Evolutionary conservation across 2,113 vertebrate species (phyloP), one percentile per base, ranked within the genome.

Genomic region (Psammodynastes pulverulentus): DNA sequence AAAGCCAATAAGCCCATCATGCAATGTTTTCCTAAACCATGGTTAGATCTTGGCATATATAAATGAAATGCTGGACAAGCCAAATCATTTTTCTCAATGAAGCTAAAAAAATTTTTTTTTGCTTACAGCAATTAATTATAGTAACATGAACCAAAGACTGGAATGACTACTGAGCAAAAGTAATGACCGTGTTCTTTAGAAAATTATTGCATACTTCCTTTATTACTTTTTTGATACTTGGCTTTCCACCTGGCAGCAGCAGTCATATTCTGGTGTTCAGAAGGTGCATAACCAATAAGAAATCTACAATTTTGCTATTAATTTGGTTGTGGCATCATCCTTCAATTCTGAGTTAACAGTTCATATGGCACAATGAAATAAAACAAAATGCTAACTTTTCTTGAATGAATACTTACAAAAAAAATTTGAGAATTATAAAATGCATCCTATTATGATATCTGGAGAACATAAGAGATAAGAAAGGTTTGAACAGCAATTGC

Each of bases 361-460:
- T 51, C n/a, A 49, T 13, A 48, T 15, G 5, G 51, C 10, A 84
- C 91, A 86, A 24, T 89, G 52, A 88, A 92, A 79, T 87, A 52
- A 67, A 91, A 86, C 23, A 91, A 62, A 92, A 51, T 34, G 21
- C 43, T 45, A 52, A 72, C 51, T 84, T 92, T 92, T 85, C 52
- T 84, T 53, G 56, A 87, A 29, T 29, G n/a, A 84, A 54, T 88
- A 58, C 43, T 49, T 21, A 17, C 34, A 24, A 89, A 85, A 67
- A 17, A 85, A 3, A 13, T 2, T 2, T 9, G 1, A 85, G n/a
- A 13, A 10, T 51, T 56, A 84, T 21, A 39, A 49, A 46, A 62
- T 49, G 13, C 1, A 34, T 84, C 17, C 24, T 84, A n/a, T 85
- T 91, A 34, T 45, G 54, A 62, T 34, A 87, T 91, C 62, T 54